phyloP scores from a whole-genome alignment of 2,888 invertebrate genomes.

The Agrypnus murinus region DNA sequence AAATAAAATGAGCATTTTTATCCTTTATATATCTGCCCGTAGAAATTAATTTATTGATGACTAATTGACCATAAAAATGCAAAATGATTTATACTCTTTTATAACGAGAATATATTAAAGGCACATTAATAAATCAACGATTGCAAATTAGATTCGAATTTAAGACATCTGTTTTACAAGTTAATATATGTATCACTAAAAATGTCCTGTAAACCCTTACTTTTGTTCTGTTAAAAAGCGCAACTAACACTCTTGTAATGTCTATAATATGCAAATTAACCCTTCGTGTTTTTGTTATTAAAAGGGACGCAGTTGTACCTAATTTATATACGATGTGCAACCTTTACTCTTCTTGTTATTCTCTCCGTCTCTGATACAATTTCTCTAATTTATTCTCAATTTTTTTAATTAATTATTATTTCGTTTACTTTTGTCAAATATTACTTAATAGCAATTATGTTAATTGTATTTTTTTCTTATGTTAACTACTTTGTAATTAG shows the following conservation, averaged over 20 bases:
- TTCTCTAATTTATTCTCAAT: constrained; percentile 14
- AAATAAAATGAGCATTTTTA: too few relatives aligned
- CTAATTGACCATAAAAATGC: constrained; percentile 5
- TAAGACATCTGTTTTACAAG: constrained; percentile 58
- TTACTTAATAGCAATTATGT: constrained; percentile 37
- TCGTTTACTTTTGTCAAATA: constrained; percentile 3
- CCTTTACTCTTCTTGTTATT: constrained; percentile 38
- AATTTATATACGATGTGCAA: too few relatives aligned
- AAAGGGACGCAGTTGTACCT: constrained; percentile 53
- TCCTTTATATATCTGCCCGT: too few relatives aligned
- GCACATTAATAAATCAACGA: constrained; percentile 45
- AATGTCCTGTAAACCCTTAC: constrained; percentile 40
- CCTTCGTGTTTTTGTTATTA: constrained; percentile 47
- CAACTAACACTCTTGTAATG: constrained; percentile 56
- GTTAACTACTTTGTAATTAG: constrained; percentile 44
- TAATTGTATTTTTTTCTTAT: constrained; percentile 38
- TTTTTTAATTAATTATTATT: constrained; percentile 29
- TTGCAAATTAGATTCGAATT: constrained; percentile 54
- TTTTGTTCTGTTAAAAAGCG: constrained; percentile 58
- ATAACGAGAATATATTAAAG: constrained; percentile 5
- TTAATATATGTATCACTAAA: constrained; percentile 54
- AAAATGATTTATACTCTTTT: constrained; percentile 35
- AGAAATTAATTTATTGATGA: constrained; percentile 10
- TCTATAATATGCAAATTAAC: constrained; percentile 57
- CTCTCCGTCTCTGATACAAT: constrained; percentile 30